Conservation (phyloP, 2,797 vertebrate species). For the Pogonophryne albipinna region DNA sequence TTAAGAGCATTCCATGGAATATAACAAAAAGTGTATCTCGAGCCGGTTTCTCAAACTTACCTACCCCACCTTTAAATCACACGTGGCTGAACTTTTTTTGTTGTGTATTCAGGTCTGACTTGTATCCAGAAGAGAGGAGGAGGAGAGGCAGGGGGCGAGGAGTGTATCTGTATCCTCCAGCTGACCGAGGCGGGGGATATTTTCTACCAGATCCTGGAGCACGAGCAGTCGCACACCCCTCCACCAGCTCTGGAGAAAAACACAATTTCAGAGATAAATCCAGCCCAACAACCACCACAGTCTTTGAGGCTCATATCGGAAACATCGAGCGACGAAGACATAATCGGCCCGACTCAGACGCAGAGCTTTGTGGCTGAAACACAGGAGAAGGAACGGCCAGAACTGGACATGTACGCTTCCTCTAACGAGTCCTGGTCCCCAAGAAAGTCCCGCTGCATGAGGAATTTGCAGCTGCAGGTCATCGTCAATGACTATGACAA, state of each 20-base stretch:
- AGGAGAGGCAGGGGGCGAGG: fast-evolving
- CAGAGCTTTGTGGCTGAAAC: conserved; percentile 42
- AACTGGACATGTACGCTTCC: fast-evolving
- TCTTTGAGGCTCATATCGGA: not conserved
- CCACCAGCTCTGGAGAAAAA: not conserved
- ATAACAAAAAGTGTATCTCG: too few species aligned
- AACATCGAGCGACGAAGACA: not conserved
- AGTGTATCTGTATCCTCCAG: conserved; percentile 86
- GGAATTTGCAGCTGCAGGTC: conserved; percentile 32
- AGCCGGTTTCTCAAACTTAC: too few species aligned
- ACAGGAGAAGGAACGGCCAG: not conserved
- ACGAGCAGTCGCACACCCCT: fast-evolving
- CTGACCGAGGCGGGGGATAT: conserved; percentile 90
- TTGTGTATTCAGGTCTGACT: conserved; percentile 82
- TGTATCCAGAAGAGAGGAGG: conserved; percentile 51
- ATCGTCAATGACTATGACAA: conserved; percentile 24
- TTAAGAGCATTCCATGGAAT: too few species aligned
- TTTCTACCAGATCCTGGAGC: conserved; percentile 88
- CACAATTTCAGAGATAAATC: not conserved
- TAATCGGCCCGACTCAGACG: conserved; percentile 13
- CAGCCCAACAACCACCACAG: not conserved
- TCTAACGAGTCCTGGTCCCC: conserved; percentile 24
- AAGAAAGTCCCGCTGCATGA: not conserved
- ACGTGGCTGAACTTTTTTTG: not conserved
- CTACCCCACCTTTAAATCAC: too few species aligned